These are phyloP conservation scores for Bradypodion ventrale DNA, from an alignment of 2,797 vertebrate genomes.

Conservation along the genomic window DNA sequence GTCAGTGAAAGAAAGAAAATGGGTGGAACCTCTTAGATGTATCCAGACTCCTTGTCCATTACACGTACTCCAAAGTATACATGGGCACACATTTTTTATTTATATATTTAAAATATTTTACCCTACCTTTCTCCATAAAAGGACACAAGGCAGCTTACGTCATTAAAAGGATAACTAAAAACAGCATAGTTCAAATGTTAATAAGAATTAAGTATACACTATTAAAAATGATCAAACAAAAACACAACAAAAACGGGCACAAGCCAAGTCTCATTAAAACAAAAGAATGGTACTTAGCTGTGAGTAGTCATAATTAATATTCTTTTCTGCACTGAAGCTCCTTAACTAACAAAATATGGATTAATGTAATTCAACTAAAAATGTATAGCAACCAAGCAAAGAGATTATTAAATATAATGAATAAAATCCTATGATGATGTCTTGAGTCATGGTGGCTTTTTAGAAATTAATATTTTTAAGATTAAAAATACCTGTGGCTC, in stretches of 20 bases:
- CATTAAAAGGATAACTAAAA: too few relatives aligned
- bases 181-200: too few relatives aligned
- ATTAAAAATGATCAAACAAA: too few relatives aligned
- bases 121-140: too few relatives aligned
- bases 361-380: background rate
- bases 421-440: background rate
- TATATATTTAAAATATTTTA: too few relatives aligned
- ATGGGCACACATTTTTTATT: too few relatives aligned
- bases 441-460: too few relatives aligned
- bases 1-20: background rate
- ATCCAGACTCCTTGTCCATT: background rate
- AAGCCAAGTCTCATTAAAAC: background rate
- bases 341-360: background rate
- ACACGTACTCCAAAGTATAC: background rate
- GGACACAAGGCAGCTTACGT: too few relatives aligned
- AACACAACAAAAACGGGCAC: background rate
- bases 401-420: slow-evolving; percentile 2
- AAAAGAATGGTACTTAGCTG: background rate
- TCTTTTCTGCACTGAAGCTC: too few relatives aligned
- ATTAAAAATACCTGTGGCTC: too few relatives aligned
- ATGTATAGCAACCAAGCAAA: slow-evolving; percentile 16
- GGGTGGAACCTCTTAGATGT: background rate
- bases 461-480: too few relatives aligned
- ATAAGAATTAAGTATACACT: too few relatives aligned
- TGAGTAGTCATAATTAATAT: background rate